phyloP scores from a whole-genome alignment of 1,140 invertebrate species.

The Frieseomelitta varia region DNA sequence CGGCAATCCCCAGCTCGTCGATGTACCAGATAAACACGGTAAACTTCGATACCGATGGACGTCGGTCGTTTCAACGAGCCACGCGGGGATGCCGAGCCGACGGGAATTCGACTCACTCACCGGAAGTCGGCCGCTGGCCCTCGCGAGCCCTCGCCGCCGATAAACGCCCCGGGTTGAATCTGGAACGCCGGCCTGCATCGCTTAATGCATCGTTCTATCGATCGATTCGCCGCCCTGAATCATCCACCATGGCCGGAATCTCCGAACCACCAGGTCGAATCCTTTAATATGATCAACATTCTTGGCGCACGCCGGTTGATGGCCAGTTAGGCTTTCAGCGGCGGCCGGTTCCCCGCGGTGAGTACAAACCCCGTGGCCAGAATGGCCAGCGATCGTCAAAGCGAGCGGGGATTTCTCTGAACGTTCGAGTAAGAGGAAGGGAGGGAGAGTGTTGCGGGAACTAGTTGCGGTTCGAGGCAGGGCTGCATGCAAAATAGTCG shows the following conservation, averaged over 20 bases:
- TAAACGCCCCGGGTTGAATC: background rate
- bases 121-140: background rate
- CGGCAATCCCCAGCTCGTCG: background rate
- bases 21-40: background rate
- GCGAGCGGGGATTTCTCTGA: background rate
- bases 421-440: too few relatives aligned
- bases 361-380: background rate
- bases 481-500: constrained; percentile 35
- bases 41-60: constrained; percentile 15
- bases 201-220: background rate
- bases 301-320: constrained; percentile 1
- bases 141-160: background rate
- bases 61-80: constrained; percentile 15
- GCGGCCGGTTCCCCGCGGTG: background rate
- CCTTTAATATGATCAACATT: constrained; percentile 14
- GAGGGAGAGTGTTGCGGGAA: background rate
- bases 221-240: background rate
- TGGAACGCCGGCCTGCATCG: background rate
- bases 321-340: background rate
- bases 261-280: background rate
- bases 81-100: background rate
- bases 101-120: background rate
- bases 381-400: background rate
- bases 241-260: background rate
- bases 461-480: constrained; percentile 9